Percentiles rank a stretch among this genome's conserved stretches.
These are phyloP conservation scores for Cerastoderma edule DNA, from an alignment of 2,888 invertebrate species.

Conservation along the genomic window DNA sequence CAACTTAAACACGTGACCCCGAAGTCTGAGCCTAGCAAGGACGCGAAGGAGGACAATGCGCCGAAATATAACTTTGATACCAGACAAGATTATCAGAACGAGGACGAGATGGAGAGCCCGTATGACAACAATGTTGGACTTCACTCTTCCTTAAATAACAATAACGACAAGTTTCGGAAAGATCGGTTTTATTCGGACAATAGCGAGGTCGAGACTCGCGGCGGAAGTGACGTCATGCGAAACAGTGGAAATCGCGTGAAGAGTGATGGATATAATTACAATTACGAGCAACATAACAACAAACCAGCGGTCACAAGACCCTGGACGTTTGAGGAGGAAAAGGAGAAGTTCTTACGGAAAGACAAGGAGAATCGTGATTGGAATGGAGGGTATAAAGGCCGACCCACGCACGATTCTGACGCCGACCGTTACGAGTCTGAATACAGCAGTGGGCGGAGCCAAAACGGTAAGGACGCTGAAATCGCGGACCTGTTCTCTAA, in stretches of 20 bases:
- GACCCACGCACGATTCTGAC: conserved; percentile 31
- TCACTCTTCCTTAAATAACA: not conserved
- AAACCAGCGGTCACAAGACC: not conserved
- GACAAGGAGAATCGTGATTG: conserved; percentile 29
- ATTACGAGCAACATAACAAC: conserved; percentile 12
- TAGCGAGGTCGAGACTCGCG: conserved; percentile 18
- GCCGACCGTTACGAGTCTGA: conserved; percentile 26
- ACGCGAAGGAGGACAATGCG: conserved; percentile 40
- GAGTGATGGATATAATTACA: conserved; percentile 50
- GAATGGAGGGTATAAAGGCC: conserved; percentile 36
- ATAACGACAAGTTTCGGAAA: conserved; percentile 15
- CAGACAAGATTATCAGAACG: conserved; percentile 25
- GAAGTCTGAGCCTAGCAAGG: conserved; percentile 45
- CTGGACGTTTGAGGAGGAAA: conserved; percentile 63
- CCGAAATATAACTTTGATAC: conserved; percentile 52
- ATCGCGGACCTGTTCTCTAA: conserved; percentile 73
- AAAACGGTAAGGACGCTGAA: conserved; percentile 64
- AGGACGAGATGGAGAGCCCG: conserved; percentile 54
- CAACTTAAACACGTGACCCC: conserved; percentile 57
- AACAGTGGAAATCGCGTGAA: conserved; percentile 34
- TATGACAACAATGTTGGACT: conserved; percentile 54
- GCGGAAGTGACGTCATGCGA: conserved; percentile 5
- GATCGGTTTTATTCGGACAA: conserved; percentile 40
- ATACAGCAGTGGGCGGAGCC: conserved; percentile 29
- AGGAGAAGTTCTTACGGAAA: conserved; percentile 46